Base-by-base conservation (phyloP, 2,888 invertebrate genomes). In the Amiota communis region DNA sequence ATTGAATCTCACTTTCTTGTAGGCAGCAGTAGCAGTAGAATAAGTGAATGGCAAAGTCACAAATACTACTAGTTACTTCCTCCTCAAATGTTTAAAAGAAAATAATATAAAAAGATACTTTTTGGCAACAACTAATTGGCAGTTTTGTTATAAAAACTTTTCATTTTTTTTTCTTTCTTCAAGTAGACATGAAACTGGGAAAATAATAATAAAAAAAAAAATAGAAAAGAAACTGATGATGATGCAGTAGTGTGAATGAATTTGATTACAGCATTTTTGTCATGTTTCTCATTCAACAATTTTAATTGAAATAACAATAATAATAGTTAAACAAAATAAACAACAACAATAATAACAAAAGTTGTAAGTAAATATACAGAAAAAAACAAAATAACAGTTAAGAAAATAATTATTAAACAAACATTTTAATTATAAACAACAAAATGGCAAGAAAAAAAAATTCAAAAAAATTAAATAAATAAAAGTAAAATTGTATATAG, bases 261-360 rank as follows among this genome's bases (percentile, higher is more conserved):
- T 46, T 57, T 79, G 81, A 83, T 83, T 83, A 83, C 75, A 74
- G 80, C 85, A 83, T 75, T 65, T 46, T 59, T 76, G 72, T 68
- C 12, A 49, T 80, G 74, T 65, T 79, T 76, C 71, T 63, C 13
- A 46, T 46, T 63, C 46, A 13, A 13, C 36, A 17, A 65, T 20
- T 49, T 36, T 53, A 49, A 11, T 1, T n/a, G 12, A n/a, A n/a
- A 53, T 53, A 23, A 68, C 15, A 68, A 68, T 48, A 23, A 15
- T 8, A 36, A 63, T 13, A 63, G 63, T 63, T 63, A 63, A 13
- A 63, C 23, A 53, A 2, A 8, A 53, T 63, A 10, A 17, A 63
- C n/a, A 17, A 63, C 36, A 63, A n/a, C n/a, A n/a, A 63, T 63
- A 17, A 11, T 2, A 12, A 53, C n/a, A n/a, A n/a, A 53, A 12